Conservation (phyloP, 2,888 invertebrate species). For the Agriotes lineatus region DNA sequence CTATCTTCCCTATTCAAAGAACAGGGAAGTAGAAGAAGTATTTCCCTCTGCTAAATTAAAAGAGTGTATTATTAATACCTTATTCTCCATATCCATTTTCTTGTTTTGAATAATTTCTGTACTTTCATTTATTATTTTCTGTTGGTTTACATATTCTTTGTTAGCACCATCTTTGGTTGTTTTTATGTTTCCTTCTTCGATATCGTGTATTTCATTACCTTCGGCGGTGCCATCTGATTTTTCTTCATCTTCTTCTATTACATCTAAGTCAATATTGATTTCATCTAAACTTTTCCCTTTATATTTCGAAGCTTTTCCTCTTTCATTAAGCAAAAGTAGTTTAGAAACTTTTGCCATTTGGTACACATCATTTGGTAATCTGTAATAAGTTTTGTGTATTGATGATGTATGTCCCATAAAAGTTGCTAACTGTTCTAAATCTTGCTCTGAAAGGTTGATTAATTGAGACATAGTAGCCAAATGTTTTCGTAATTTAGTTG, state of each 20-base stretch:
- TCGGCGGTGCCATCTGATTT: not conserved
- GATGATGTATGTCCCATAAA: not conserved
- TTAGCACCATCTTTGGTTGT: not conserved
- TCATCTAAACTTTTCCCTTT: conserved; percentile 8
- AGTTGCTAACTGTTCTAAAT: not conserved
- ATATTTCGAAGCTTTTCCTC: not conserved
- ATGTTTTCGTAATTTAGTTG: conserved; percentile 22
- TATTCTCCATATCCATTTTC: conserved; percentile 1
- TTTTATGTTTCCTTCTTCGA: conserved; percentile 2
- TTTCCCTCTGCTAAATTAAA: conserved; percentile 3
- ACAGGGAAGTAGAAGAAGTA: conserved; percentile 3
- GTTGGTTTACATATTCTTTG: conserved; percentile 1
- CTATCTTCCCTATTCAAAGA: not conserved
- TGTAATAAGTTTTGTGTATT: conserved; percentile 12
- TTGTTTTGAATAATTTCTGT: conserved; percentile 1
- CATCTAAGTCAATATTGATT: conserved; percentile 2
- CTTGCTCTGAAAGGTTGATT: not conserved
- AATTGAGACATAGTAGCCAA: conserved; percentile 16
- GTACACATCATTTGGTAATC: conserved; percentile 7
- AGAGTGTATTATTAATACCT: conserved; percentile 3
- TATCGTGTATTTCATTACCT: not conserved
- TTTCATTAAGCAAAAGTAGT: conserved; percentile 8
- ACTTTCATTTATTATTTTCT: conserved; percentile 3
- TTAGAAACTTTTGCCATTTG: conserved; percentile 10
- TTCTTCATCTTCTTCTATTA: not conserved